Percentiles rank a stretch among this genome's conserved stretches.
These are phyloP conservation scores for Ophiodon elongatus DNA, from an alignment of 2,113 vertebrate species.

Conservation along the genomic window DNA sequence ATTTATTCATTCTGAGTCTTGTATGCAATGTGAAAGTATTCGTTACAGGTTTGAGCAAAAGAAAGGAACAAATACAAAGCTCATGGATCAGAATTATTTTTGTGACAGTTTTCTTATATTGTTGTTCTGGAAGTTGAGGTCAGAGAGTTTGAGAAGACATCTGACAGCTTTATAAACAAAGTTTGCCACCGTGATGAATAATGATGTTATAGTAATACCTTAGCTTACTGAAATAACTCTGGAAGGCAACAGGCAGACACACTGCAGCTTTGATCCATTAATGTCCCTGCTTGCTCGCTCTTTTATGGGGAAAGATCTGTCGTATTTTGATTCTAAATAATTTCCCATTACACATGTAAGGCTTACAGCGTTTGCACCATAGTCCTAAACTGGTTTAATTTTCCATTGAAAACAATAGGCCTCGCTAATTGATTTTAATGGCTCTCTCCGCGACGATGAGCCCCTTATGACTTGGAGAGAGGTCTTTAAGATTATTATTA, in stretches of 20 bases:
- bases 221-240: constrained; percentile 42
- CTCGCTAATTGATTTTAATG: constrained; percentile 99
- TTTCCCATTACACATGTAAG: constrained; percentile 89
- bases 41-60: not conserved
- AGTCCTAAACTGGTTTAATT: constrained; percentile 89
- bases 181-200: not conserved
- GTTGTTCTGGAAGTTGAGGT: not conserved
- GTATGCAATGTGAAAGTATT: not conserved
- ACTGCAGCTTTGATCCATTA: constrained; percentile 75
- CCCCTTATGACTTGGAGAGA: constrained; percentile 98
- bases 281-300: constrained; percentile 75
- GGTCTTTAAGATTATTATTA: constrained; percentile 99
- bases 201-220: constrained; percentile 25
- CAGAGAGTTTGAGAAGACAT: not conserved
- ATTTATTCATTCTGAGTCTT: not conserved
- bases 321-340: constrained; percentile 91
- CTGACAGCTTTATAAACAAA: not conserved
- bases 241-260: constrained; percentile 70
- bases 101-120: not conserved
- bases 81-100: not conserved
- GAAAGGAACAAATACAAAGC: not conserved
- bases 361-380: constrained; percentile 86
- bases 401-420: constrained; percentile 89
- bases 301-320: constrained; percentile 87
- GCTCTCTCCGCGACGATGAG: constrained; percentile 95